phyloP scores from a whole-genome alignment of 2,113 vertebrate species.

The Atlantisia rogersi region DNA sequence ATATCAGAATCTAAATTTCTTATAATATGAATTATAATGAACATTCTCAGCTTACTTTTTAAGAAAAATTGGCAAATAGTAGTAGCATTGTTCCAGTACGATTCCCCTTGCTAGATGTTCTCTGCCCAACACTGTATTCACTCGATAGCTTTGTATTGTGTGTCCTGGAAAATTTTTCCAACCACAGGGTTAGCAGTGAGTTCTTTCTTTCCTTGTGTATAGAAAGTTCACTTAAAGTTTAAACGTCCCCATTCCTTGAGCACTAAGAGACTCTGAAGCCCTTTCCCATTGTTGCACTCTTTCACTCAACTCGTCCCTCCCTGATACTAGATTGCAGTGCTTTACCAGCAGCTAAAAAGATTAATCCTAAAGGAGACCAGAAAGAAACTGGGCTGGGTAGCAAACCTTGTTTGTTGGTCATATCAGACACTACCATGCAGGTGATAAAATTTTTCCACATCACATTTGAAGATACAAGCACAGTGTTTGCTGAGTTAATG shows the following conservation, averaged over 20 bases:
- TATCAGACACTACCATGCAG: neutral
- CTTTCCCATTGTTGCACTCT: neutral
- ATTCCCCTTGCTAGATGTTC: neutral
- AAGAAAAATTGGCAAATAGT: neutral
- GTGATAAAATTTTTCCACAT: neutral
- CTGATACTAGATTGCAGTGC: neutral
- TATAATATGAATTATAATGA: neutral
- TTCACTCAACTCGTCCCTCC: neutral
- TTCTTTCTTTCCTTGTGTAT: neutral
- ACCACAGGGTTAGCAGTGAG: neutral
- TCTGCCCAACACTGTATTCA: neutral
- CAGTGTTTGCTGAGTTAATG: neutral
- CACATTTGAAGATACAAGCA: neutral
- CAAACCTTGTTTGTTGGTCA: neutral
- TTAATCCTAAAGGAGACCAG: neutral
- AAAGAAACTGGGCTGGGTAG: neutral
- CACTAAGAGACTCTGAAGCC: neutral
- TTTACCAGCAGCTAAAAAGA: neutral
- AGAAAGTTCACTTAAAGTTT: neutral
- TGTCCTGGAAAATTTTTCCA: neutral
- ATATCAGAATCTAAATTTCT: neutral
- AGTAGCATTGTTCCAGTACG: neutral
- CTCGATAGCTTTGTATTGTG: neutral
- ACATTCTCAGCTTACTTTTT: neutral
- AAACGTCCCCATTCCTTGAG: neutral